A percentile compares a stretch with the other conserved stretches of the same genome.
phyloP scores from a whole-genome alignment of 2,113 vertebrate genomes.

The Barbus barbus region DNA sequence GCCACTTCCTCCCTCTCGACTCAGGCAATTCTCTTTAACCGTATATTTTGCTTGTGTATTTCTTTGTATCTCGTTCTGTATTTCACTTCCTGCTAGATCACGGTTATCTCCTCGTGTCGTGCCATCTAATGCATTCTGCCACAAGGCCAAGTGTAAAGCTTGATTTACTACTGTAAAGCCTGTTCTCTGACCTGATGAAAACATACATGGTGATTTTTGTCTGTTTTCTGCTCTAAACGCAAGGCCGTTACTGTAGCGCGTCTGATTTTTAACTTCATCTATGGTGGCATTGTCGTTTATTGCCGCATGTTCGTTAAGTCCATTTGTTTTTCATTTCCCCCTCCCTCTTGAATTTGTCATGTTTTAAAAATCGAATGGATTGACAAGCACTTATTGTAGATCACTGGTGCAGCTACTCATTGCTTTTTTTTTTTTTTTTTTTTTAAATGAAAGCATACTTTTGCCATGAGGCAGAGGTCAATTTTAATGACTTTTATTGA shows the following conservation, averaged over 20 bases:
- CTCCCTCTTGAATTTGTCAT: constrained; percentile 38
- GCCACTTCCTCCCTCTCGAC: constrained; percentile 56
- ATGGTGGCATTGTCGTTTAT: not conserved
- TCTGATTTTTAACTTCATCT: constrained; percentile 15
- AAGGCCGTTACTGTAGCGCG: not conserved
- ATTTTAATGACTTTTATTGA: constrained; percentile 65
- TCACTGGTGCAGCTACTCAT: constrained; percentile 62
- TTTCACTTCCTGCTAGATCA: constrained; percentile 22
- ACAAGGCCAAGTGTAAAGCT: constrained; percentile 56
- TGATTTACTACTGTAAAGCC: constrained; percentile 48
- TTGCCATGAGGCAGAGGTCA: constrained; percentile 50
- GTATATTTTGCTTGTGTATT: constrained; percentile 59
- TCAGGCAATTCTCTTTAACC: constrained; percentile 52
- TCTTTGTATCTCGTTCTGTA: constrained; percentile 46
- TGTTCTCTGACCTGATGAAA: constrained; percentile 9
- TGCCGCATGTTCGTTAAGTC: constrained; percentile 10
- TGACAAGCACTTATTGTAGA: constrained; percentile 61
- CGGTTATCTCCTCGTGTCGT: constrained; percentile 49
- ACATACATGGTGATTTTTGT: constrained; percentile 1
- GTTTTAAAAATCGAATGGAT: constrained; percentile 69
- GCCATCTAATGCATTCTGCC: constrained; percentile 55
- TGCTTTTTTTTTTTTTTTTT: not conserved
- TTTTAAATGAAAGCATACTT: constrained; percentile 31
- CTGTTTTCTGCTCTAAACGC: not conserved
- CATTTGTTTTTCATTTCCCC: constrained; percentile 1